Conservation (phyloP, 1,140 invertebrate species). For the Eueides isabella region DNA sequence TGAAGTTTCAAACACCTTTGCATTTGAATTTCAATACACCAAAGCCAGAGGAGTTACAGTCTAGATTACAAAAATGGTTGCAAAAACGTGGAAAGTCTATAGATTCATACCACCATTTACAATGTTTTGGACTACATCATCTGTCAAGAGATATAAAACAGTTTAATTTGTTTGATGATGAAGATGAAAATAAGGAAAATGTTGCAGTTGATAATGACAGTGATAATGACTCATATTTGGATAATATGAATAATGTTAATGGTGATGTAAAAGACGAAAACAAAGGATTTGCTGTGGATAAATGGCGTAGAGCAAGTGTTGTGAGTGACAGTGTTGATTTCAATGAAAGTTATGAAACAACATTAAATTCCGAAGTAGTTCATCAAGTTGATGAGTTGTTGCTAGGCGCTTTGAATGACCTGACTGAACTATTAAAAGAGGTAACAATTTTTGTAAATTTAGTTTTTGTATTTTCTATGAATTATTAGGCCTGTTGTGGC, state of each 20-base stretch:
- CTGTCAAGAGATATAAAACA: slow-evolving; percentile 46
- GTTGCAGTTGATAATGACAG: slow-evolving; percentile 69
- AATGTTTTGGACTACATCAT: slow-evolving; percentile 78
- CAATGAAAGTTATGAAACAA: slow-evolving; percentile 59
- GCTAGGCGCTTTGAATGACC: slow-evolving; percentile 62
- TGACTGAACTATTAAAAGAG: slow-evolving; percentile 64
- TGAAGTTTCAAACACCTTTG: slow-evolving; percentile 69
- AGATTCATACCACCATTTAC: slow-evolving; percentile 80
- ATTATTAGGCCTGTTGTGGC: too few species aligned
- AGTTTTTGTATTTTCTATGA: not conserved
- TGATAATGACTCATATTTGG: slow-evolving; percentile 71
- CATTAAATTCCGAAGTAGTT: slow-evolving; percentile 48
- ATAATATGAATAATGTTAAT: slow-evolving; percentile 63
- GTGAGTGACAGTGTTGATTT: slow-evolving; percentile 58
- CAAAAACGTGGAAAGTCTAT: slow-evolving; percentile 77
- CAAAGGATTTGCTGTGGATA: slow-evolving; percentile 43
- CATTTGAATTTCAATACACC: slow-evolving; percentile 68
- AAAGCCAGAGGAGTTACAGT: slow-evolving; percentile 67
- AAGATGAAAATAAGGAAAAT: slow-evolving; percentile 83
- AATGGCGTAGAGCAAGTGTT: slow-evolving; percentile 62
- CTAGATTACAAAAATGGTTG: slow-evolving; percentile 79
- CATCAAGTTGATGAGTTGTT: slow-evolving; percentile 60
- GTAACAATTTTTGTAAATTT: slow-evolving; percentile 36
- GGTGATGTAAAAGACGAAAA: slow-evolving; percentile 27
- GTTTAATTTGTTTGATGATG: slow-evolving; percentile 46